phyloP scores from a whole-genome alignment of 2,797 vertebrate species.

The Molossus alvarezi region DNA sequence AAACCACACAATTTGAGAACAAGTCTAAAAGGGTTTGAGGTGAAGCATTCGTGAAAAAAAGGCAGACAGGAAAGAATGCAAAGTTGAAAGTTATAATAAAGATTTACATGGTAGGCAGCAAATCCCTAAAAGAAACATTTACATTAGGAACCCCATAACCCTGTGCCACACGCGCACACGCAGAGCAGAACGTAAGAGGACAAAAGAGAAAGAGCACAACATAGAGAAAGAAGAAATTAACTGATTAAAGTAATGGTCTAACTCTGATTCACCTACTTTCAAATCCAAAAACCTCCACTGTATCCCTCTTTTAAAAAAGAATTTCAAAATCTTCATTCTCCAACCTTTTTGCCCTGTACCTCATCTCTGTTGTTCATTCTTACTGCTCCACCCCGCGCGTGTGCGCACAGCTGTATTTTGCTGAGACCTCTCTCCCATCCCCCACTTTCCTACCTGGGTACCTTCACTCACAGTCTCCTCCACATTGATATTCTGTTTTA shows the following conservation, averaged over 20 bases:
- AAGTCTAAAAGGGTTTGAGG: background rate
- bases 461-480: background rate
- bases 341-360: background rate
- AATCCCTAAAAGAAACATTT: background rate
- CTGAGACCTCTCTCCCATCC: background rate
- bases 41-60: background rate
- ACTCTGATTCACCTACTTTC: background rate
- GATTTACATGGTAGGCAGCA: background rate
- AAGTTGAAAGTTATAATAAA: background rate
- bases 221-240: background rate
- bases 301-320: background rate
- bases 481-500: background rate
- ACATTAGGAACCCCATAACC: background rate
- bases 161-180: accelerated
- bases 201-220: background rate
- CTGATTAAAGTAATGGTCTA: background rate
- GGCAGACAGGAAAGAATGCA: background rate
- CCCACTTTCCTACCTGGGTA: background rate
- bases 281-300: background rate
- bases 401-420: accelerated
- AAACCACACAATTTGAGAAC: background rate
- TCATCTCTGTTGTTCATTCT: background rate
- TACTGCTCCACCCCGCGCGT: accelerated
- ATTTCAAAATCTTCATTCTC: background rate
- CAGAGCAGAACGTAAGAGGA: background rate